These are phyloP conservation scores for Hoplias malabaricus DNA, from an alignment of 2,113 vertebrate species.

Conservation along the genomic window DNA sequence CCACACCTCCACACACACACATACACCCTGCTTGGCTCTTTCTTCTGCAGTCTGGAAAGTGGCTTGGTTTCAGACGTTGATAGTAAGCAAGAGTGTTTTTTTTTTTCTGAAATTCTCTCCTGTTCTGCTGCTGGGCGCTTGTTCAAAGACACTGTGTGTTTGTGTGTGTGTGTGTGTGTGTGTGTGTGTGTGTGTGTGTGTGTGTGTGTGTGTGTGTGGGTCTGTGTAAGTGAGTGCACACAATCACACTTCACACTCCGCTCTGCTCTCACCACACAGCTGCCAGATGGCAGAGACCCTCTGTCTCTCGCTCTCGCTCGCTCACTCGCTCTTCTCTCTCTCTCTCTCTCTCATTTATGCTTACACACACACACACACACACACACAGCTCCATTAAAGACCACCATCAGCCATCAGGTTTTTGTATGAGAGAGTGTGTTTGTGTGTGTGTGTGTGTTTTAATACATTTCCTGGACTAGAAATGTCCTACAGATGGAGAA, in stretches of 20 bases:
- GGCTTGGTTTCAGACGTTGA: conserved; percentile 38
- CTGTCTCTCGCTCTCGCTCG: no score
- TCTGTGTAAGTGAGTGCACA: neutral
- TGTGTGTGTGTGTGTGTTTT: conserved; percentile 1
- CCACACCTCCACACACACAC: no score
- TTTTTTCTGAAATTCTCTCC: conserved; percentile 23
- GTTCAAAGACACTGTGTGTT: conserved; percentile 23
- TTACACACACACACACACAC: neutral
- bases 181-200: conserved; percentile 12
- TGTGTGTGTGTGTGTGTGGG: no score
- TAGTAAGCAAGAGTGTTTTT: conserved; percentile 26
- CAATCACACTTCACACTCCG: conserved; percentile 31
- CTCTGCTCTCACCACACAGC: neutral
- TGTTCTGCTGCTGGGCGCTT: conserved; percentile 19
- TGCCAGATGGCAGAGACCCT: conserved; percentile 35
- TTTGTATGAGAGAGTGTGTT: conserved; percentile 3
- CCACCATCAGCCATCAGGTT: conserved; percentile 25
- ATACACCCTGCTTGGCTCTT: neutral
- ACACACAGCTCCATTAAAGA: neutral
- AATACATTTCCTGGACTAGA: no score
- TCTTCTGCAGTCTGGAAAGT: conserved; percentile 24
- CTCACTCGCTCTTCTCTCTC: no score
- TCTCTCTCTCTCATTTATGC: no score
- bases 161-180: conserved; percentile 16
- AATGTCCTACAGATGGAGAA: neutral